Conservation (phyloP, 2,888 invertebrate genomes). For the Keiferia lycopersicella region DNA sequence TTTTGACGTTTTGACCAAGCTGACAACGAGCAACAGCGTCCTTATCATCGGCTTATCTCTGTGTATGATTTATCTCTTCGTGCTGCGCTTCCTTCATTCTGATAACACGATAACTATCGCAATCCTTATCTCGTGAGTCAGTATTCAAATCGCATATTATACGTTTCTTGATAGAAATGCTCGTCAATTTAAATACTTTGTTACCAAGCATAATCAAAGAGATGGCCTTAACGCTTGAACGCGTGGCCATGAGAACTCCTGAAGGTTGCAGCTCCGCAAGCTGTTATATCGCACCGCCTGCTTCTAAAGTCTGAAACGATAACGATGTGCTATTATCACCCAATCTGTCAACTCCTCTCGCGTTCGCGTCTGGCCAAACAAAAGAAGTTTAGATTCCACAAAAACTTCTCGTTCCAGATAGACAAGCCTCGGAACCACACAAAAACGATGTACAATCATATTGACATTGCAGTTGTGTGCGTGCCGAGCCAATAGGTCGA, state of each 20-base stretch:
- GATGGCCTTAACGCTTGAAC: constrained; percentile 70
- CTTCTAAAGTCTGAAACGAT: too few relatives aligned
- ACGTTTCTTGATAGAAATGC: constrained; percentile 39
- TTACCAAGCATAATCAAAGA: constrained; percentile 52
- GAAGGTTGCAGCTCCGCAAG: constrained; percentile 58
- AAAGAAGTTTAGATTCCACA: constrained; percentile 30
- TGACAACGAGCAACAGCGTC: constrained; percentile 10
- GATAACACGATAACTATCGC: constrained; percentile 38
- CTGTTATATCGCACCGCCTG: constrained; percentile 8
- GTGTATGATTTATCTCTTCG: constrained; percentile 41
- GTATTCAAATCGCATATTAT: constrained; percentile 37
- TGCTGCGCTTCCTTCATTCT: constrained; percentile 46
- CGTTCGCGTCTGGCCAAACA: constrained; percentile 24
- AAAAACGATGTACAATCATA: constrained; percentile 66
- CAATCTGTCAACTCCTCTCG: constrained; percentile 24
- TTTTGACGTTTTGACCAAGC: background rate
- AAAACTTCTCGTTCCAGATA: constrained; percentile 38
- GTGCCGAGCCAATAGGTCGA: constrained; percentile 76
- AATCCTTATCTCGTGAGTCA: constrained; percentile 37
- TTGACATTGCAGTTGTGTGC: constrained; percentile 63
- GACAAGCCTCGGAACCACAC: constrained; percentile 48
- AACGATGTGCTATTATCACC: constrained; percentile 25
- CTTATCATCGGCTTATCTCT: constrained; percentile 36
- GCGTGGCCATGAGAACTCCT: constrained; percentile 70
- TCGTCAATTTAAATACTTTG: constrained; percentile 51